phyloP scores from a whole-genome alignment of 2,113 vertebrate species.

The Balaenoptera acutorostrata region DNA sequence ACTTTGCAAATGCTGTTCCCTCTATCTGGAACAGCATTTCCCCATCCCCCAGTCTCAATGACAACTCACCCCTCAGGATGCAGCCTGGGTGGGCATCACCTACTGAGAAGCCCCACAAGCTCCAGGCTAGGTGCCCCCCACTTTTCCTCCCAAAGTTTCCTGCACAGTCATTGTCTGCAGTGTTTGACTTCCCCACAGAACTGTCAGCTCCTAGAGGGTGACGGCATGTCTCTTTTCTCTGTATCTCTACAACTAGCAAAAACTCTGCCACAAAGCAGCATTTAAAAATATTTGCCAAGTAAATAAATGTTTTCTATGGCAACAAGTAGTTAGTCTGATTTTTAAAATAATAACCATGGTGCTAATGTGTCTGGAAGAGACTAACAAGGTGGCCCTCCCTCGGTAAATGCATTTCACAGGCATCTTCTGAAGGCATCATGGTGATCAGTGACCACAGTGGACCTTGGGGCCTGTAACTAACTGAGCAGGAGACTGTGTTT shows the following conservation, averaged over 20 bases:
- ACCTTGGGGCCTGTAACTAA: rapidly evolving
- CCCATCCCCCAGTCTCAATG: background rate
- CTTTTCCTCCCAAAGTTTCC: background rate
- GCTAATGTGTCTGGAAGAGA: background rate
- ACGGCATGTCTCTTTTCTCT: background rate
- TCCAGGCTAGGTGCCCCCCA: background rate
- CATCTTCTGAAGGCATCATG: background rate
- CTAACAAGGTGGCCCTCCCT: too few species aligned
- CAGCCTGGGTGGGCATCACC: background rate
- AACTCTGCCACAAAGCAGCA: background rate
- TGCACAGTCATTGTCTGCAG: background rate
- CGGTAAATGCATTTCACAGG: background rate
- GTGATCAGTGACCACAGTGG: background rate
- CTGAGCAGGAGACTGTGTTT: background rate
- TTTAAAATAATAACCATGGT: background rate
- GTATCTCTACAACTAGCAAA: background rate
- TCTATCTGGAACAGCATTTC: background rate
- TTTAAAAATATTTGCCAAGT: background rate
- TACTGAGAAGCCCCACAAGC: background rate
- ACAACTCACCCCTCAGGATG: background rate
- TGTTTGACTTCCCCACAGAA: background rate
- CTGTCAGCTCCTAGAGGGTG: background rate
- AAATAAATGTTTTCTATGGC: background rate
- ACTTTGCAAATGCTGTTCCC: background rate
- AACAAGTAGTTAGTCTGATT: background rate